Evolutionary conservation across 1,140 invertebrate species (phyloP).

Genomic region (Drosophila funebris): DNA sequence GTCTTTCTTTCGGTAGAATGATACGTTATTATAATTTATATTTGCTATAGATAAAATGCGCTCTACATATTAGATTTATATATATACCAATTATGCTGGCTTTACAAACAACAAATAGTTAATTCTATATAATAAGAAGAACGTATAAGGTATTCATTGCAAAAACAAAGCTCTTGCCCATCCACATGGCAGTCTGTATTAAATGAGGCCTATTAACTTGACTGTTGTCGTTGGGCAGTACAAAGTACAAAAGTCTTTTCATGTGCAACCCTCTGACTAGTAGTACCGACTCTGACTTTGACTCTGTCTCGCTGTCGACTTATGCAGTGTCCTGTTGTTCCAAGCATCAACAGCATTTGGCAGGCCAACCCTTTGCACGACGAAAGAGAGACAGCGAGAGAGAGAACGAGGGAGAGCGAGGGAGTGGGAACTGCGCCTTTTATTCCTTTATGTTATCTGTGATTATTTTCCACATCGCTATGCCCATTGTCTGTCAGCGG

Average conservation of each 20-base stretch:
- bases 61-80: too few species aligned
- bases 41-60: too few species aligned
- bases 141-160: not conserved
- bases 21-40: too few species aligned
- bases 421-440: conserved; percentile 35
- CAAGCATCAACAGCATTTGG: conserved; percentile 10
- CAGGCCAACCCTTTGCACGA: conserved; percentile 38
- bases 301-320: not conserved
- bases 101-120: not conserved
- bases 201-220: conserved; percentile 79
- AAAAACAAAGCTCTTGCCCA: not conserved
- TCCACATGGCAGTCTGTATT: conserved; percentile 33
- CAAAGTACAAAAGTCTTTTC: conserved; percentile 68
- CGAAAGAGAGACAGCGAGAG: not conserved
- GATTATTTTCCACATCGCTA: conserved; percentile 81
- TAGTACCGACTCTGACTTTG: conserved; percentile 14
- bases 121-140: not conserved
- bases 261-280: conserved; percentile 38
- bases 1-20: too few species aligned
- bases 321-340: conserved; percentile 9
- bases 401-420: not conserved
- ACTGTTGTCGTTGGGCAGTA: conserved; percentile 42
- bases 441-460: conserved; percentile 76
- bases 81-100: not conserved
- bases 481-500: conserved; percentile 64